Percentiles rank a stretch among this genome's conserved stretches.
phyloP scores from a whole-genome alignment of 2,797 vertebrate genomes.

The Gambusia yucatana region DNA sequence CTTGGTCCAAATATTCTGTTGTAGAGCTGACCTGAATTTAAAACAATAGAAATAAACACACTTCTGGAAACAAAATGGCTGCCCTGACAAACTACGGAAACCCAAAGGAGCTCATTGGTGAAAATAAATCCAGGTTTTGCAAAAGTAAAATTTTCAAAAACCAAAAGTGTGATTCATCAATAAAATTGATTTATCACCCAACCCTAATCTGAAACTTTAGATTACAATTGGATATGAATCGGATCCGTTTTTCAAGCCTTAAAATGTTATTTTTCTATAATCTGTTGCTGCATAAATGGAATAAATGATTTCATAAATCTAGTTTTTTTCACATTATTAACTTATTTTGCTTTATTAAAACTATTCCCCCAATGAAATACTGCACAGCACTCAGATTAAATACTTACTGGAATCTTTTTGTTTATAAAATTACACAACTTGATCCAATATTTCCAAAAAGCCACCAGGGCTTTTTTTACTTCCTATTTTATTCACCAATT shows the following conservation, averaged over 20 bases:
- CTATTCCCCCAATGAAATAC: conserved; percentile 13
- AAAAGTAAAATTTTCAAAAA: too few species aligned
- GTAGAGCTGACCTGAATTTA: too few species aligned
- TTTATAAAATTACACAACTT: conserved; percentile 35
- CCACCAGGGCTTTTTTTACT: not conserved
- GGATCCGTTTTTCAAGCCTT: not conserved
- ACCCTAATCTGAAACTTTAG: not conserved
- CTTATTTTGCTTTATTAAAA: conserved; percentile 40
- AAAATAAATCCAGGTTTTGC: too few species aligned
- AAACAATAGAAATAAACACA: too few species aligned
- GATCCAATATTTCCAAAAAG: conserved; percentile 38
- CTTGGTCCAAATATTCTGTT: too few species aligned
- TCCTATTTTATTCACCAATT: too few species aligned
- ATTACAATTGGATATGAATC: not conserved
- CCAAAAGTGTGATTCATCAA: too few species aligned
- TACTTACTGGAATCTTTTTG: conserved; percentile 30
- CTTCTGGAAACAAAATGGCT: too few species aligned
- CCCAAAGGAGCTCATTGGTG: too few species aligned
- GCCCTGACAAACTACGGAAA: too few species aligned
- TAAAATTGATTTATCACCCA: too few species aligned
- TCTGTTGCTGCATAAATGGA: not conserved
- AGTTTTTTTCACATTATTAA: conserved; percentile 36
- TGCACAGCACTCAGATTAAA: conserved; percentile 22
- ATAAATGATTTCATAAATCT: not conserved
- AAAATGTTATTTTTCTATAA: not conserved